Evolutionary conservation across 2,888 invertebrate genomes (phyloP), one percentile per base, ranked within the genome.

Genomic region (Colostygia pectinataria): DNA sequence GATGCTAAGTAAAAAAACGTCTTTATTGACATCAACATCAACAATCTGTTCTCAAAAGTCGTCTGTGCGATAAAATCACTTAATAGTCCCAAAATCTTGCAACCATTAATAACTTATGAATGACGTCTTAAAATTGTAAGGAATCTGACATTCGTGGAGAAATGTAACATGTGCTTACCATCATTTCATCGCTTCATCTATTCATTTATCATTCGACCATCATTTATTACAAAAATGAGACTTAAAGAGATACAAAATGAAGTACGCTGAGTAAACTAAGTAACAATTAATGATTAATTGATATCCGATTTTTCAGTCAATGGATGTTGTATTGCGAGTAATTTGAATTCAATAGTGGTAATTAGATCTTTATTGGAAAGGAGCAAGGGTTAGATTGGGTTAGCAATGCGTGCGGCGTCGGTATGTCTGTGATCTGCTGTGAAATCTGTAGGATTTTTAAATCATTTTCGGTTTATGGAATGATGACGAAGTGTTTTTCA

Each of bases 211-310:
- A 87, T 74, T 61, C 53, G 73, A 25, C 13, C 31, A 37, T 76
- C 83, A 87, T 89, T 77, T 78, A 89, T 89, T 89, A 88, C 79
- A 73, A 57, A 79, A 90, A 90, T 87, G 86, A 87, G 88, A 86
- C 84, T 88, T 89, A 87, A 88, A 89, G 83, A 81, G 85, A 88
- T 82, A 86, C 84, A 89, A 89, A 86, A 90, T 88, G 88, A 88
- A 86, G 42, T 52, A 77, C 83, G 82, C 79, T 71, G 78, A 84
- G 85, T 86, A 86, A 87, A 88, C 83, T 42, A 32, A 83, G 71
- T 77, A 77, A 83, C 83, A 87, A 88, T 89, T 83, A 77, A 84
- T 71, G 88, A 88, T 88, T 80, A 86, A 88, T 88, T 84, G 72
- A 77, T 65, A 79, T 79, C 71, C 63, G 65, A 77, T 75, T 46